phyloP scores from a whole-genome alignment of 53 echinoderm and acorn worm genomes.

The Temnopleurus reevesii region DNA sequence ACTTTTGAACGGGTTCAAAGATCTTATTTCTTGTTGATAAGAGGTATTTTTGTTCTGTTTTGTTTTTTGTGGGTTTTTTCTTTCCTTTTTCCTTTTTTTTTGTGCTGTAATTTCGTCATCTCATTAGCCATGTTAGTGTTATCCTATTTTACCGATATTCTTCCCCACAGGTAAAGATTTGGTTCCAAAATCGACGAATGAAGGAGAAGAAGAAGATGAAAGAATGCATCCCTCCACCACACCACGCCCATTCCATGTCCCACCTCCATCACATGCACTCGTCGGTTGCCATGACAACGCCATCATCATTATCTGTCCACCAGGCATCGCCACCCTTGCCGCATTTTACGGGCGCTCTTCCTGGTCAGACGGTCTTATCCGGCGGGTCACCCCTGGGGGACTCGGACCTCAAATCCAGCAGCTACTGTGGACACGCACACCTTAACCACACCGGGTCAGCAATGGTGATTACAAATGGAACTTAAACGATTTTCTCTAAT shows the following conservation, averaged over 20 bases:
- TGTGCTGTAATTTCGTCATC: no score
- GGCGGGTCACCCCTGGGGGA: constrained; percentile 56
- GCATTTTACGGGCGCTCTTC: constrained; percentile 56
- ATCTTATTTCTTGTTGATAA: no score
- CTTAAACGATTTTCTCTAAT: constrained; percentile 31
- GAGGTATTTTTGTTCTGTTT: no score
- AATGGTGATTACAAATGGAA: constrained; percentile 53
- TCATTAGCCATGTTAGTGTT: no score
- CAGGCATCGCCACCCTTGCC: constrained; percentile 61
- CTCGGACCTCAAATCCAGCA: constrained; percentile 39
- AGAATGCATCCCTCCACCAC: constrained; percentile 92
- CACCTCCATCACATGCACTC: constrained; percentile 58
- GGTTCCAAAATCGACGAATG: constrained; percentile 99
- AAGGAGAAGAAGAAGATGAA: constrained; percentile 99
- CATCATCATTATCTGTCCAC: constrained; percentile 61
- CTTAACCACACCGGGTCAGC: constrained; percentile 32
- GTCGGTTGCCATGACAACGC: constrained; percentile 56
- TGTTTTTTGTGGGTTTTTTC: no score
- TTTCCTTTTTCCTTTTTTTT: no score
- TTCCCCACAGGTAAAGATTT: constrained; percentile 79
- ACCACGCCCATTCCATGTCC: constrained; percentile 57
- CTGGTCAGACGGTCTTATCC: constrained; percentile 58
- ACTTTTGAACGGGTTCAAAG: no score
- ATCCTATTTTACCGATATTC: no score
- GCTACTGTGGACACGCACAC: constrained; percentile 49